These are phyloP conservation scores for Drosophila phalerata DNA, from an alignment of 2,888 invertebrate genomes.

Conservation along the genomic window DNA sequence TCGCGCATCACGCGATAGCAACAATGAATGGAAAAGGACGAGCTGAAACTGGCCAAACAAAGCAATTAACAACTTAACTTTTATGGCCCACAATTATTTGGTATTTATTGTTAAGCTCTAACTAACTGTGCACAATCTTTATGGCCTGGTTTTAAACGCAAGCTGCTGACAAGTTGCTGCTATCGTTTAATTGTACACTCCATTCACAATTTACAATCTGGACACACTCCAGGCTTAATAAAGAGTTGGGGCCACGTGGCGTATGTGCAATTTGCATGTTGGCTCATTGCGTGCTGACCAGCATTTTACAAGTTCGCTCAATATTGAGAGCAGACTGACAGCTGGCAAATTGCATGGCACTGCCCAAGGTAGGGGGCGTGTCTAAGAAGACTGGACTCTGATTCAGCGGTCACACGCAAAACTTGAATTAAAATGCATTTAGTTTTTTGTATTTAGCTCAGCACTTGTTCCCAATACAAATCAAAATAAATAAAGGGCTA, in stretches of 20 bases:
- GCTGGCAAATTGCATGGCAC: conserved; percentile 65
- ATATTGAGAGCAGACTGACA: conserved; percentile 57
- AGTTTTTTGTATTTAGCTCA: conserved; percentile 12
- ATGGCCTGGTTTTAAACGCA: conserved; percentile 62
- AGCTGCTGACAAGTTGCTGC: conserved; percentile 54
- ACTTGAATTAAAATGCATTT: conserved; percentile 69
- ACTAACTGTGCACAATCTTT: conserved; percentile 60
- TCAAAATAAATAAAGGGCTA: conserved; percentile 36
- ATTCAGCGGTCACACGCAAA: conserved; percentile 69
- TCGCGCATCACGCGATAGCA: conserved; percentile 42
- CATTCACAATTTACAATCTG: not conserved
- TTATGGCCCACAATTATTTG: conserved; percentile 76
- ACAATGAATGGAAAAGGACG: conserved; percentile 26
- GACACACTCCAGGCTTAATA: not conserved
- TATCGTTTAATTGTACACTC: conserved; percentile 30
- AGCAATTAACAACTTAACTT: conserved; percentile 77
- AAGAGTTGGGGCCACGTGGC: conserved; percentile 28
- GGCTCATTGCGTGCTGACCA: conserved; percentile 37
- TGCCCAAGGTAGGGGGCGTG: conserved; percentile 12
- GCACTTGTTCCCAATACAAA: conserved; percentile 27
- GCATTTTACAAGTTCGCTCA: conserved; percentile 41
- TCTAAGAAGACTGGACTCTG: conserved; percentile 21
- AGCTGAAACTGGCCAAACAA: conserved; percentile 40
- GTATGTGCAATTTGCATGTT: conserved; percentile 64
- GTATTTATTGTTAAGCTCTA: conserved; percentile 68